These are phyloP conservation scores for Callyntrura sp. DNA, from an alignment of 2,888 invertebrate species.

Conservation along the genomic window DNA sequence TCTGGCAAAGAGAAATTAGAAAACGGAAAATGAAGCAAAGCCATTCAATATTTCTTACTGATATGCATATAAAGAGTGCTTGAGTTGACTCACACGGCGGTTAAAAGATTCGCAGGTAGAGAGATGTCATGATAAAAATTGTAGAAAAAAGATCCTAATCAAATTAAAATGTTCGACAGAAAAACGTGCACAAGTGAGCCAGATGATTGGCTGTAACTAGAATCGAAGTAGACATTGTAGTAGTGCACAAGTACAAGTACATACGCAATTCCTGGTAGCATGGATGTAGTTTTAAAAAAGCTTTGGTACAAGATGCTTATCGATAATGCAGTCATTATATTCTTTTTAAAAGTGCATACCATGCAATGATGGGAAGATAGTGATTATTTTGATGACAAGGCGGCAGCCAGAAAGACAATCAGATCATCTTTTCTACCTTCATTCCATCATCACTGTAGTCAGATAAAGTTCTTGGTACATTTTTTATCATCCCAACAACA, in stretches of 20 bases:
- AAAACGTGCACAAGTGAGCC: not conserved
- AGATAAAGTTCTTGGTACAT: conserved; percentile 14
- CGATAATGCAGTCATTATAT: conserved; percentile 76
- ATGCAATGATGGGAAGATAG: conserved; percentile 59
- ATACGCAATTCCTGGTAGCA: not conserved
- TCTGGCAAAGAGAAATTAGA: too few relatives aligned
- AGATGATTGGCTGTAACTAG: not conserved
- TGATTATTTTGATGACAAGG: conserved; percentile 80
- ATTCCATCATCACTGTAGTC: conserved; percentile 19
- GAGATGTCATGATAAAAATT: not conserved
- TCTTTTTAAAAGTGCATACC: conserved; percentile 49
- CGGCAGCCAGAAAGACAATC: conserved; percentile 53
- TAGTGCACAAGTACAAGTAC: not conserved
- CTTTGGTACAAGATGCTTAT: conserved; percentile 65
- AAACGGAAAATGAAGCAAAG: too few relatives aligned
- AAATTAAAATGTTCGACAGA: conserved; percentile 62
- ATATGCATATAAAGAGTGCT: too few relatives aligned
- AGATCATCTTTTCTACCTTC: conserved; percentile 40
- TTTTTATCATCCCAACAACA: not conserved
- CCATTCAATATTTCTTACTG: too few relatives aligned
- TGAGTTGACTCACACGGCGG: too few relatives aligned
- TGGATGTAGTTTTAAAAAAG: not conserved
- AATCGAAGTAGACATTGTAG: not conserved
- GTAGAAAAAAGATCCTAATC: conserved; percentile 58
- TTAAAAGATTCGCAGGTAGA: too few relatives aligned